These are phyloP conservation scores for Triops cancriformis DNA, from an alignment of 1,140 invertebrate species.

Conservation along the genomic window DNA sequence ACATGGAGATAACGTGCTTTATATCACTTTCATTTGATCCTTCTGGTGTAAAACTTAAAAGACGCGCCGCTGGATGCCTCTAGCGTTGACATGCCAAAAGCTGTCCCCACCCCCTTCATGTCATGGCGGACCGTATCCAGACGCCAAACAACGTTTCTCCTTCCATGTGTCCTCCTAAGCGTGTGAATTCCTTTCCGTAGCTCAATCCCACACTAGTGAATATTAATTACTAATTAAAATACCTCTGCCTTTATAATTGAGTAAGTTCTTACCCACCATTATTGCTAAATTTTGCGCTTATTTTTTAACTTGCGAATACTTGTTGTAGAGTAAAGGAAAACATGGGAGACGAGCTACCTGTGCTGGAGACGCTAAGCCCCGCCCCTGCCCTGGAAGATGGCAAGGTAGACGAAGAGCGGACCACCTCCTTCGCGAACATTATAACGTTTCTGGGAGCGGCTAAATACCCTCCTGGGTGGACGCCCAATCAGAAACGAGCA, in stretches of 20 bases:
- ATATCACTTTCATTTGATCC: no score
- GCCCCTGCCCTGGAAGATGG: not conserved
- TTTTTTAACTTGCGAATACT: not conserved
- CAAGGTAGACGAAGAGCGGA: not conserved
- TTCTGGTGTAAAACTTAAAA: no score
- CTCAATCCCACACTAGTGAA: no score
- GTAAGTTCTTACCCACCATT: not conserved
- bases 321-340: no score
- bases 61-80: not conserved
- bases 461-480: slow-evolving; percentile 18
- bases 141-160: not conserved
- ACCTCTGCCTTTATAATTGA: not conserved
- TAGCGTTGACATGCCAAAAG: not conserved
- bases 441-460: not conserved
- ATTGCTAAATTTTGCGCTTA: not conserved
- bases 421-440: slow-evolving; percentile 25
- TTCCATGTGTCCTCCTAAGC: not conserved
- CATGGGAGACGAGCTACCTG: not conserved
- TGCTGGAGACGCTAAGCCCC: not conserved
- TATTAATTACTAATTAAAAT: no score
- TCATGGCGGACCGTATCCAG: not conserved
- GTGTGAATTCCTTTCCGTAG: not conserved
- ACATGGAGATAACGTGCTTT: no score
- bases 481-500: slow-evolving; percentile 20
- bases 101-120: not conserved